Percentiles rank a stretch among this genome's conserved stretches.
Evolutionary conservation across 1,140 invertebrate species (phyloP).

Genomic region (Copidosoma floridanum): DNA sequence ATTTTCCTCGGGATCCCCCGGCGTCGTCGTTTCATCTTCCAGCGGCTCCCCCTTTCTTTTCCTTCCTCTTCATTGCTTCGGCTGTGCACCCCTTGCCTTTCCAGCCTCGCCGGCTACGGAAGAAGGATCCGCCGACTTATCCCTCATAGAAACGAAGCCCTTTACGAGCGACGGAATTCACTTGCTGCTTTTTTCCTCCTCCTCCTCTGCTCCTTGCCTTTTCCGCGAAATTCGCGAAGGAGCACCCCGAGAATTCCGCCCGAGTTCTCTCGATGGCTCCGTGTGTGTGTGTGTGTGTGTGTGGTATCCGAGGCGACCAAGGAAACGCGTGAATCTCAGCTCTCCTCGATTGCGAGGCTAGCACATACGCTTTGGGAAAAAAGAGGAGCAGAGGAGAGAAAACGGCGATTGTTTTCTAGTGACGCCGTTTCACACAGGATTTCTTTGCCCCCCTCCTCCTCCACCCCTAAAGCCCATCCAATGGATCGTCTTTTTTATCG

Average conservation of each 20-base stretch:
- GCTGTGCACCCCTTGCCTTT: background rate
- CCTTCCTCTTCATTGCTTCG: constrained; percentile 8
- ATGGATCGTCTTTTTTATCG: constrained; percentile 12
- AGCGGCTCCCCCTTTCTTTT: background rate
- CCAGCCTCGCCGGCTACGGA: background rate
- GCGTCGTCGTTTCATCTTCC: constrained; percentile 9
- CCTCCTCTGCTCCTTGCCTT: constrained; percentile 19
- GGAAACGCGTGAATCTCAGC: constrained; percentile 7
- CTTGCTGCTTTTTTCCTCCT: background rate
- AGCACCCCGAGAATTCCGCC: constrained; percentile 31
- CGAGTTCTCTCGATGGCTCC: no score
- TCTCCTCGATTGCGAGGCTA: background rate
- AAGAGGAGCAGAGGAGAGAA: no score
- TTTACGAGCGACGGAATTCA: constrained; percentile 11
- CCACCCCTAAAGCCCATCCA: no score
- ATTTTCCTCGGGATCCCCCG: background rate
- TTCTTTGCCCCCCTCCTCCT: background rate
- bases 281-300: no score
- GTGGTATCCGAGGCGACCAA: no score
- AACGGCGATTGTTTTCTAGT: constrained; percentile 15
- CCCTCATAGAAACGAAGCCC: constrained; percentile 4
- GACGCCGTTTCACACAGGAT: background rate
- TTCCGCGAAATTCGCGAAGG: constrained; percentile 25
- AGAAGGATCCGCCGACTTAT: constrained; percentile 13
- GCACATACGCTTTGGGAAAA: background rate